phyloP scores from a whole-genome alignment of 2,797 vertebrate species.

The Crypturellus tataupa region DNA sequence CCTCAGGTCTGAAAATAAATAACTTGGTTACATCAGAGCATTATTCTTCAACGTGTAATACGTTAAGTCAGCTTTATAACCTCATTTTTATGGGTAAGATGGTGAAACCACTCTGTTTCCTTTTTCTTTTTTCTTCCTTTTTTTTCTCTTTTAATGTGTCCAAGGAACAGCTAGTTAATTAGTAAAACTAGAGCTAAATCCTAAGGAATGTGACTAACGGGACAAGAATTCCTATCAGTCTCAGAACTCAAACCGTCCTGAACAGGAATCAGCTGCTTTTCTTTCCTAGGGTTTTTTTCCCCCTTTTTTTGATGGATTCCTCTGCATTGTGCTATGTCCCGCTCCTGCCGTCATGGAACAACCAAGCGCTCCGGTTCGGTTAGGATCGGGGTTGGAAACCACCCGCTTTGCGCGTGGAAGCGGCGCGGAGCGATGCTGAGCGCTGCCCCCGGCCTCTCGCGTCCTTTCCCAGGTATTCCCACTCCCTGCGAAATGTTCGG shows the following conservation, averaged over 20 bases:
- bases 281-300: not conserved
- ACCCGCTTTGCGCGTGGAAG: too few species aligned
- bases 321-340: not conserved
- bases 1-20: conserved; percentile 23
- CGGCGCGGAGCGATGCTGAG: too few species aligned
- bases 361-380: too few species aligned
- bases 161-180: not conserved
- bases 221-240: not conserved
- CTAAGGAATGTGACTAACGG: not conserved
- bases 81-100: not conserved
- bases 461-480: not conserved
- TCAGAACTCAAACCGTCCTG: not conserved
- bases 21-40: conserved; percentile 7
- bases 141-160: not conserved
- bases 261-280: not conserved
- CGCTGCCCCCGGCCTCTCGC: not conserved
- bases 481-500: not conserved
- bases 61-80: conserved; percentile 36
- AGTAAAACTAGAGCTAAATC: not conserved
- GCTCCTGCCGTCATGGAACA: too few species aligned
- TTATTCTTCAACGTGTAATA: conserved; percentile 15
- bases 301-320: not conserved
- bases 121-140: not conserved
- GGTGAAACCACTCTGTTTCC: not conserved
- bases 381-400: too few species aligned